phyloP scores from a whole-genome alignment of 1,140 invertebrate genomes.

The Plodia interpunctella region DNA sequence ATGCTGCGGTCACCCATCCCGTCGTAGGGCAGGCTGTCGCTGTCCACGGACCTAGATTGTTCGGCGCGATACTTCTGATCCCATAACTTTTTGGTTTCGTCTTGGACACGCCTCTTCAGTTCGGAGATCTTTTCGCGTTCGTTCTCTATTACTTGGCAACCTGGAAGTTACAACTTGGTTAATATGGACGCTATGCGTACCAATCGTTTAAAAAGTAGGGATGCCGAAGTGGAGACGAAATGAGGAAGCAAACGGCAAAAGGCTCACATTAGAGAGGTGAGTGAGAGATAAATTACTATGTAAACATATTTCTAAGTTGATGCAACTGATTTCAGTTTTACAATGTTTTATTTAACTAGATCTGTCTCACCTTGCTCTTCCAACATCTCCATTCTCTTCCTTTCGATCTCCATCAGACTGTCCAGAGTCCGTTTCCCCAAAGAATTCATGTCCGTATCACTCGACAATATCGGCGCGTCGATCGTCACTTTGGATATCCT shows the following conservation, averaged over 20 bases:
- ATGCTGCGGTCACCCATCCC: constrained; percentile 21
- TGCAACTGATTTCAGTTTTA: too few species aligned
- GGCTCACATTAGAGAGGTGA: too few species aligned
- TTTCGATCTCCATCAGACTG: constrained; percentile 92
- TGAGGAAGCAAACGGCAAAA: too few species aligned
- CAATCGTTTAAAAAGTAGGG: too few species aligned
- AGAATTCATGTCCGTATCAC: constrained; percentile 80
- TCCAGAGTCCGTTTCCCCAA: constrained; percentile 90
- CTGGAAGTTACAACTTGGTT: constrained; percentile 61
- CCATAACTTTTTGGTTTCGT: constrained; percentile 92
- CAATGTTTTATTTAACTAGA: too few species aligned
- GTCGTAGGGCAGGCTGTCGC: constrained; percentile 28
- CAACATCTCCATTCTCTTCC: constrained; percentile 90
- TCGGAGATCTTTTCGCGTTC: constrained; percentile 91
- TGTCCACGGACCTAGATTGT: constrained; percentile 38
- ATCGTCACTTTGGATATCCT: constrained; percentile 90
- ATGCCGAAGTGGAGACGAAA: too few species aligned
- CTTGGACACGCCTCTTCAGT: constrained; percentile 89
- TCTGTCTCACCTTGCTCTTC: constrained; percentile 92
- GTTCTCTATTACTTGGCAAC: constrained; percentile 93
- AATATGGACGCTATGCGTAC: too few species aligned
- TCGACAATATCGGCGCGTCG: constrained; percentile 85
- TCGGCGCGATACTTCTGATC: constrained; percentile 69
- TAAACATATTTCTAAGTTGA: too few species aligned
- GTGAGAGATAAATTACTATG: too few species aligned